Evolutionary conservation across 2,888 invertebrate genomes (phyloP).

Genomic region (Ariolimax columbianus): DNA sequence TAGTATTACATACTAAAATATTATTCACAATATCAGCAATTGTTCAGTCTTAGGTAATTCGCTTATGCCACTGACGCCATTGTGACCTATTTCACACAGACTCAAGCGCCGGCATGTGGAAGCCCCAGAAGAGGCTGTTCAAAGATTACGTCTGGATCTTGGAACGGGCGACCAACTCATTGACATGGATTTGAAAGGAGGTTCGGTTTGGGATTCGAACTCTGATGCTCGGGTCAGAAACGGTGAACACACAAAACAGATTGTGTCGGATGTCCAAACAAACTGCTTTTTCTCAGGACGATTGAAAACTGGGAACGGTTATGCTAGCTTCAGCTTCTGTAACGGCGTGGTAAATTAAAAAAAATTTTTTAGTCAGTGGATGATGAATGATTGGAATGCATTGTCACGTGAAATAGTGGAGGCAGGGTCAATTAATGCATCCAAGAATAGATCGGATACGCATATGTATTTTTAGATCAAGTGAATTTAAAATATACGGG

Average conservation of each 20-base stretch:
- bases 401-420: no score
- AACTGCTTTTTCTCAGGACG: not conserved
- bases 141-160: not conserved
- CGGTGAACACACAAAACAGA: not conserved
- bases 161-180: not conserved
- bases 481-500: no score
- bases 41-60: no score
- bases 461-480: no score
- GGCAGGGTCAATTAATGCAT: no score
- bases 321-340: slow-evolving; percentile 21
- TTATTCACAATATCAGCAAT: no score
- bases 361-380: no score
- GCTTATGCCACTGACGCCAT: not conserved
- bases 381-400: no score
- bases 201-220: not conserved
- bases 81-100: not conserved
- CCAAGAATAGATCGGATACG: no score
- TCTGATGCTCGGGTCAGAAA: not conserved
- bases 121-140: not conserved
- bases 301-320: not conserved
- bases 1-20: no score
- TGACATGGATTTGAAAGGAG: not conserved
- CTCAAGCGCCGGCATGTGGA: slow-evolving; percentile 3
- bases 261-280: not conserved
- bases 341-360: slow-evolving; percentile 4